Evolutionary conservation across 2,113 vertebrate genomes (phyloP), one percentile per base, ranked within the genome.

Genomic region (Pteropus alecto): DNA sequence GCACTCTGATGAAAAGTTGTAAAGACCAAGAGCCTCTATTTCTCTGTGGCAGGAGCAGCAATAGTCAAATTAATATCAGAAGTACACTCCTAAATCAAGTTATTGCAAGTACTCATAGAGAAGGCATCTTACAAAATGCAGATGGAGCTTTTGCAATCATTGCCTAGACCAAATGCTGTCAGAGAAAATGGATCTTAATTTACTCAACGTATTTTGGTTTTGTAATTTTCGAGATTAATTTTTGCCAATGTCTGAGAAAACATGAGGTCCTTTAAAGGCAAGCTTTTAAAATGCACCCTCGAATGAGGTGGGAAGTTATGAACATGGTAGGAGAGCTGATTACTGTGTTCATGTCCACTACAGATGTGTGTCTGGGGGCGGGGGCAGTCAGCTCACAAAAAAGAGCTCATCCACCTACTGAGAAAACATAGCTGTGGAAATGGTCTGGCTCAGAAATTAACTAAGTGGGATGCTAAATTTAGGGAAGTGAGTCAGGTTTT

Each of bases 211-310:
- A 63, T 85, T 97, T 94, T 71, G 43, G 33, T 81, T 81, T 93
- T 94, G 28, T 94, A 79, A 94, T 90, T 96, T 95, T 95, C 94
- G 81, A 88, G 84, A 97, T 97, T 91, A 97, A 96, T 61, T 93
- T 43, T 90, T 89, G 41, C 58, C 35, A 65, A n/a, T 78, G 68
- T 41, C 86, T 96, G 48, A 91, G 96, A 90, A 90, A 93, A 79
- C 33, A 60, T 26, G 30, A 96, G 43, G 30, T 70, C 65, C 58
- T 74, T 71, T 70, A n/a, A 38, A 74, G 8, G 48, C 24, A 38
- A 70, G 56, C 35, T 33, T 87, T 95, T 87, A 86, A 97, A 87
- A 60, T 33, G 30, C 65, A 93, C 14, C 60, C 58, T 46, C 2
- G 3, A 79, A 46, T 67, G 35, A 35, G 22, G 43, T 24, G 71